Conservation (phyloP, 2,888 invertebrate genomes). For the Platycheirus albimanus region DNA sequence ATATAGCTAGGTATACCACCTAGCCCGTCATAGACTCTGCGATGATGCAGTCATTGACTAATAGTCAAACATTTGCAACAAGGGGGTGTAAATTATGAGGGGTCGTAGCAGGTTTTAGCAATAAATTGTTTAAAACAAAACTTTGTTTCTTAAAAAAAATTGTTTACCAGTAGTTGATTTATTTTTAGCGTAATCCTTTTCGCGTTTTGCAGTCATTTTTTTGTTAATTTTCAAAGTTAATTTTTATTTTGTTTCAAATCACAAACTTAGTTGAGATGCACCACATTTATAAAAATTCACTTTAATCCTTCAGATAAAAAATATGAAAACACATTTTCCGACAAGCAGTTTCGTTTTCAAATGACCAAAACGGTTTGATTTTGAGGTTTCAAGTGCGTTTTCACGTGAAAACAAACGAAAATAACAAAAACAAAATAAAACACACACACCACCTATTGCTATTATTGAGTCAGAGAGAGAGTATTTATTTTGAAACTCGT, state of each 20-base stretch:
- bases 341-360: conserved; percentile 18
- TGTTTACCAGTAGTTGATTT: conserved; percentile 80
- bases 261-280: conserved; percentile 45
- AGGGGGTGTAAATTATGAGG: background rate
- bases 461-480: conserved; percentile 25
- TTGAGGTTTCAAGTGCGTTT: conserved; percentile 46
- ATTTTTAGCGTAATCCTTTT: conserved; percentile 81
- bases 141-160: conserved; percentile 40
- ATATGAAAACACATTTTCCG: conserved; percentile 13
- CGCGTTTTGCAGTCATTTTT: conserved; percentile 82
- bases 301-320: conserved; percentile 22
- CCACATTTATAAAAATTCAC: conserved; percentile 46
- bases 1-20: conserved; percentile 1
- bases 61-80: conserved; percentile 61
- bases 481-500: conserved; percentile 60
- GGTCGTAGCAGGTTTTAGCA: too few relatives aligned
- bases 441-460: conserved; percentile 53
- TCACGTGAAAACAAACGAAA: conserved; percentile 48
- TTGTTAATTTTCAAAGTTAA: conserved; percentile 53
- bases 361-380: conserved; percentile 43
- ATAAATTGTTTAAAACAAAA: background rate
- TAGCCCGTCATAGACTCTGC: conserved; percentile 47
- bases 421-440: conserved; percentile 42
- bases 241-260: conserved; percentile 25
- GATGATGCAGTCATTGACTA: conserved; percentile 53